Evolutionary conservation across 1,140 invertebrate species (phyloP).

Genomic region (Caenorhabditis latens): DNA sequence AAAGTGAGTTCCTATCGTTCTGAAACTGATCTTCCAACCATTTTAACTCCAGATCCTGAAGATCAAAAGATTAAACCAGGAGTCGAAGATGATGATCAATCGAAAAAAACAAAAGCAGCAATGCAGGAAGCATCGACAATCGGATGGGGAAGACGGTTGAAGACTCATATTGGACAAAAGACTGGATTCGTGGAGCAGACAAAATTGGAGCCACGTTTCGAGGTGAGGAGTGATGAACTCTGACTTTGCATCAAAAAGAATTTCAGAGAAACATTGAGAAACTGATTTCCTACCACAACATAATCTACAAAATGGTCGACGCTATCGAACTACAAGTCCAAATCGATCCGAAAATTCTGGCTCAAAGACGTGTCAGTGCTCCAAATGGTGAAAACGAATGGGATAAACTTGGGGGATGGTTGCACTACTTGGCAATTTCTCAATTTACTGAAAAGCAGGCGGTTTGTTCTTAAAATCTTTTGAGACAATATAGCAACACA

Average conservation of each 20-base stretch:
- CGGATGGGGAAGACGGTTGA: neutral
- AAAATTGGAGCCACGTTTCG: slow-evolving; percentile 1
- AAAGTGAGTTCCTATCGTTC: neutral
- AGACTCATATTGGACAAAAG: neutral
- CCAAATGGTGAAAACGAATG: neutral
- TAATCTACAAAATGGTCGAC: slow-evolving; percentile 16
- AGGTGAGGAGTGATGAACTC: neutral
- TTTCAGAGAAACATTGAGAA: slow-evolving; percentile 29
- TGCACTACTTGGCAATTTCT: neutral
- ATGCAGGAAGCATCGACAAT: neutral
- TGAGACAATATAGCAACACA: neutral
- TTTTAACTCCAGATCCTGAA: neutral
- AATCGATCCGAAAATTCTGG: neutral
- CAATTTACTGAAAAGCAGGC: neutral
- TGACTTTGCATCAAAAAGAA: neutral
- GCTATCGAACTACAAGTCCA: slow-evolving; percentile 13
- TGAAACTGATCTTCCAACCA: neutral
- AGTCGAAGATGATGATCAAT: neutral
- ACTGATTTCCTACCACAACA: slow-evolving; percentile 6
- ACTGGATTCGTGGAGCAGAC: neutral
- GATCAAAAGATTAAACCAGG: neutral
- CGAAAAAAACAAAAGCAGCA: neutral
- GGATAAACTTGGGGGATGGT: neutral
- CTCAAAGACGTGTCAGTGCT: neutral
- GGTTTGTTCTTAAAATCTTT: neutral